Conservation (phyloP, 1,140 invertebrate genomes). For the Drosophila insularis region DNA sequence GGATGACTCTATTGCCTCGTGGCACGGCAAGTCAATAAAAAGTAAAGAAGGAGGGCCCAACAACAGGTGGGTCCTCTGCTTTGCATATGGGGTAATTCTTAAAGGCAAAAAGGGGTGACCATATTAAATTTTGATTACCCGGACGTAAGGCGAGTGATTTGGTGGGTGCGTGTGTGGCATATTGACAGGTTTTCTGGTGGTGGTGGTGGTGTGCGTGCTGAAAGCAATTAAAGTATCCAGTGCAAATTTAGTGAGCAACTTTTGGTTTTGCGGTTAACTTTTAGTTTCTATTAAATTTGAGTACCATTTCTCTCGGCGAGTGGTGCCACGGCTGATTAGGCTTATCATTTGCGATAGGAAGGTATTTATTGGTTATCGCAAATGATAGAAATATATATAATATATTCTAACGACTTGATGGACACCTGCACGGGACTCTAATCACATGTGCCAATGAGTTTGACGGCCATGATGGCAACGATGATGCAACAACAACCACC, state of each 20-base stretch:
- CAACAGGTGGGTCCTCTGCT: neutral
- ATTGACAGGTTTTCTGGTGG: constrained; percentile 24
- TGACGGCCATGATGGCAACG: constrained; percentile 6
- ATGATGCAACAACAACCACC: constrained; percentile 18
- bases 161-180: constrained; percentile 1
- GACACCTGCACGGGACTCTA: constrained; percentile 50
- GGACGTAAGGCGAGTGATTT: neutral
- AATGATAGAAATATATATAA: constrained; percentile 1
- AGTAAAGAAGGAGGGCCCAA: neutral
- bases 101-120: neutral
- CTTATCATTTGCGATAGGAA: constrained; percentile 22
- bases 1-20: neutral
- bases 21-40: constrained; percentile 9
- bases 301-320: neutral
- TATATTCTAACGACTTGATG: constrained; percentile 20
- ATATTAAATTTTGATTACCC: no score
- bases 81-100: neutral
- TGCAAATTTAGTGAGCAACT: constrained; percentile 41
- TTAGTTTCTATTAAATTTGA: constrained; percentile 32
- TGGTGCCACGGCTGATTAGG: constrained; percentile 24
- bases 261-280: constrained; percentile 32
- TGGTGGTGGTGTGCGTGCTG: constrained; percentile 29
- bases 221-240: constrained; percentile 43
- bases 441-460: constrained; percentile 40
- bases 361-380: constrained; percentile 30